Evolutionary conservation across 2,888 invertebrate species (phyloP).

Genomic region (Xylota segnis): DNA sequence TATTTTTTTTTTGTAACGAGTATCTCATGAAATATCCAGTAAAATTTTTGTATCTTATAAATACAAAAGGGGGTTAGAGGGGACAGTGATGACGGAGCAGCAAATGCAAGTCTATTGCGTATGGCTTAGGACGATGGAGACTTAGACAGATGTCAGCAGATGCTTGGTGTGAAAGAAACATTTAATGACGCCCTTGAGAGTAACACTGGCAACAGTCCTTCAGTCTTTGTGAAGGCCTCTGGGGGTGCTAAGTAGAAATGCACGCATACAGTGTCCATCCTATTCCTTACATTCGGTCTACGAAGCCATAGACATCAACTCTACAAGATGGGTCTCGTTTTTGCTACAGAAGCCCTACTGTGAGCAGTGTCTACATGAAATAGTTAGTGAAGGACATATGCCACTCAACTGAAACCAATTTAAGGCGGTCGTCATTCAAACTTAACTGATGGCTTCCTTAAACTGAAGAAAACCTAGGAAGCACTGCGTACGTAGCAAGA

Average conservation of each 20-base stretch:
- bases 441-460: no score
- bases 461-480: no score
- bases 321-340: no score
- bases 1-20: constrained; percentile 42
- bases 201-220: not conserved
- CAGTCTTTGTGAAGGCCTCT: not conserved
- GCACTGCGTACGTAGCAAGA: no score
- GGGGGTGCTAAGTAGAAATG: not conserved
- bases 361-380: no score
- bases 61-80: constrained; percentile 8
- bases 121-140: not conserved
- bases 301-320: no score
- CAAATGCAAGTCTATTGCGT: not conserved
- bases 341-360: no score
- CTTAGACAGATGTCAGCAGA: not conserved
- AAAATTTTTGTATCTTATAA: constrained; percentile 19
- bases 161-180: not conserved
- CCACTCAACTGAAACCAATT: no score
- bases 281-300: no score
- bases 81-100: constrained; percentile 42
- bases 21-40: constrained; percentile 54
- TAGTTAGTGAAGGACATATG: no score
- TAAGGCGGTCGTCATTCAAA: no score
- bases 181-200: not conserved
- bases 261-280: no score